Base-by-base conservation (phyloP, 2,888 invertebrate species). In the Oegoconia quadripuncta region DNA sequence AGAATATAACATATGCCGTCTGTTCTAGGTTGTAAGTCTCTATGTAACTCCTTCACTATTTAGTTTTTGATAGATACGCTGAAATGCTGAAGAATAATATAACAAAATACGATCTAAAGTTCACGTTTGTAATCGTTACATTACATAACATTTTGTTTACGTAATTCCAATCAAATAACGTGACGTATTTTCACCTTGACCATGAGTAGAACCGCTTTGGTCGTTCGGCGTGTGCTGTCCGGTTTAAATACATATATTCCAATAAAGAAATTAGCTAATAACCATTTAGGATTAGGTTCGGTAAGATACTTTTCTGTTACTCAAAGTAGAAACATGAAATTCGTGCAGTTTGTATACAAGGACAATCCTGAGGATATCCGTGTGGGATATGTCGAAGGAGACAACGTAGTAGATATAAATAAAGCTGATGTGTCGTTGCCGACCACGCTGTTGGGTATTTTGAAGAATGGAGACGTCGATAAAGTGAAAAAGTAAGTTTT, bases 401-500 rank as follows among this genome's bases (percentile, higher is more conserved):
- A 90, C 35, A 91, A 91, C 15, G 90, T 92, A 4, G 91, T 92
- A 1, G 93, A 92, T 50, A 88, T 95, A 48, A 90, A 92, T 45
- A 91, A 92, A 51, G 78, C 91, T 1, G 81, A 88, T 17, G 48
- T 64, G 0, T 55, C 61, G 5, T 59, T 88, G 4, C 75, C 88
- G 1, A 52, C 50, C 3, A 87, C 86, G 12, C 60, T 90, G 50
- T 44, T 89, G 17, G 72, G 69, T 4, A 82, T 90, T 35, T 70
- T 91, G 30, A 69, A 67, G 38, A 77, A 72, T 42, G 74, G 75
- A 39, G 57, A 44, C 16, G 48, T 69, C 39, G 74, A 62, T 38
- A 74, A 69, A 60, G 76, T 78, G 37, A 64, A 61, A 30, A 48
- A 56, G 87, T 87, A 66, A 73, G 76, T 73, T 13, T n/a, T n/a